Evolutionary conservation across 2,888 invertebrate species (phyloP), one percentile per base, ranked within the genome.

Genomic region (Cephus pygmeus): DNA sequence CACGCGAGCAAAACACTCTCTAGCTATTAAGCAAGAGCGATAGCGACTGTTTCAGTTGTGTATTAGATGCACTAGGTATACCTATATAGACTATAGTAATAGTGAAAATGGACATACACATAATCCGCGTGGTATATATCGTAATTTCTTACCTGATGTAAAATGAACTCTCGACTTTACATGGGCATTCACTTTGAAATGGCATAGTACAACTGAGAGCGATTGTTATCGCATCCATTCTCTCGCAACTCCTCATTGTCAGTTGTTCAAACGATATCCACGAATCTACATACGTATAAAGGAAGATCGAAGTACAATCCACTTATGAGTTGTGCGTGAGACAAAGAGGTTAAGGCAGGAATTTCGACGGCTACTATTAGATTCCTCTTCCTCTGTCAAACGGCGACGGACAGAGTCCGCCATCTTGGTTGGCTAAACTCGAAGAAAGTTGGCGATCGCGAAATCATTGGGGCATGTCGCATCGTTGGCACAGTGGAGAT

Each of bases 21-120:
- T 56, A 36, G 3, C 36, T 73, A 34, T 74, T 34, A 69, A n/a
- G 12, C 74, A 75, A 69, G 68, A 68, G 68, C 80, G 56, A 36
- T 69, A 71, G 73, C 80, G 71, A 75, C 75, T 75, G 75, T 75
- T 79, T 68, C 56, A 68, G 68, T 56, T 76, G 73, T 80, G 15
- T 79, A 73, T 73, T 23, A 9, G 56, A 56, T 56, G 1, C 56
- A 56, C 56, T 1, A 23, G 6, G 23, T 56, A 56, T 40, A 40
- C 6, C 35, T 35, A 12, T 35, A 15, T 15, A 6, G 15, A 15
- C 40, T 56, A 4, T 4, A 23, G 23, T 23, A 56, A 23, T 9
- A 56, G 56, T 56, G 56, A 56, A 56, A 56, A 56, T 56, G 23
- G 56, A 23, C 56, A 3, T 23, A 56, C 23, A 23, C 15, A 23